Evolutionary conservation across 2,888 invertebrate genomes (phyloP), one percentile per base, ranked within the genome.

Genomic region (Lasioglossum oenotherae): DNA sequence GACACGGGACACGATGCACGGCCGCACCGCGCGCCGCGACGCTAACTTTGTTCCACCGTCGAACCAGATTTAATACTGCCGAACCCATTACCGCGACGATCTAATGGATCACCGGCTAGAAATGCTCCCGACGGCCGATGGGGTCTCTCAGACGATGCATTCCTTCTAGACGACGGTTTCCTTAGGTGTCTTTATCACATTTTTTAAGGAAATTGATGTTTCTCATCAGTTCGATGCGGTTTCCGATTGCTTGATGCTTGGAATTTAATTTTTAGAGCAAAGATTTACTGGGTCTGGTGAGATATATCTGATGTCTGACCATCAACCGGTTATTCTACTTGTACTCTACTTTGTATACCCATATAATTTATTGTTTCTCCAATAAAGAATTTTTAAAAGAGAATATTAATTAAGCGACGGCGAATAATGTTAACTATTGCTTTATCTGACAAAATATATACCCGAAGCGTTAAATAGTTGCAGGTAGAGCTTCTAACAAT

Each of bases 31-130:
- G 57, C 57, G n/a, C n/a, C 57, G 78, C 74, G 77, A 64, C 69
- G 69, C 64, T 89, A 89, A 86, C 89, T 90, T 90, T 69, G 84
- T 89, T 89, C 78, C 77, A 38, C 46, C 85, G 81, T 67, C 80
- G 82, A 87, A 82, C 72, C 69, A 84, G 91, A 90, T 87, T 90
- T 90, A 86, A 90, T 83, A 89, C 83, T 80, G 76, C 60, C 64
- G 64, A 73, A 80, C 69, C 84, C 81, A 81, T 88, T 88, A 85
- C 74, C 64, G 69, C 49, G 82, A 57, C 79, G 74, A 77, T 80
- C 75, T 84, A 81, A 79, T 87, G 75, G 87, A 81, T 81, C 77
- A 41, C 38, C 27, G 60, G 73, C 46, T 76, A 71, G 73, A 69
- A 84, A 67, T 75, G 64, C 79, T 84, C 31, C 19, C 31, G 19